phyloP scores from a whole-genome alignment of 2,797 vertebrate species.

The Gymnothorax javanicus region DNA sequence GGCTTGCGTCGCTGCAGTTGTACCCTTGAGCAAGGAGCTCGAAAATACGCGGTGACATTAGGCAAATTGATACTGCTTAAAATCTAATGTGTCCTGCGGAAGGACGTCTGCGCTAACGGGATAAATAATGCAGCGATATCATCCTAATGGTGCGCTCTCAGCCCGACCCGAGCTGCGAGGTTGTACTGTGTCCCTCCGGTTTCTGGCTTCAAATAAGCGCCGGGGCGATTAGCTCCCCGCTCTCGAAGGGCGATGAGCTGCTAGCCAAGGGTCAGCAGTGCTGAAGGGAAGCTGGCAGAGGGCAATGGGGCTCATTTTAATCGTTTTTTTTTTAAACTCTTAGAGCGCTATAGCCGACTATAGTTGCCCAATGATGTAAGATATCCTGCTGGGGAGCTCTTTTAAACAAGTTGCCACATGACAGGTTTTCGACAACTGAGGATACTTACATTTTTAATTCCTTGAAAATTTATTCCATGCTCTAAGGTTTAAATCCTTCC shows the following conservation, averaged over 20 bases:
- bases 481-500: no score
- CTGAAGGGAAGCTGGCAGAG: constrained; percentile 35
- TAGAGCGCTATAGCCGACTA: no score
- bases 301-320: not conserved
- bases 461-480: no score
- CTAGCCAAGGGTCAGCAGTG: constrained; percentile 36
- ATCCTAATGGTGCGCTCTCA: not conserved
- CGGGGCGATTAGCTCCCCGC: not conserved
- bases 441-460: no score
- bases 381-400: no score
- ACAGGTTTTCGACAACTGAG: no score
- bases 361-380: no score
- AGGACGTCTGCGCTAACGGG: not conserved
- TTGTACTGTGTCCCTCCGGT: not conserved
- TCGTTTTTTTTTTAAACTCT: no score
- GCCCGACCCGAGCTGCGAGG: not conserved
- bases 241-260: not conserved
- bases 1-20: not conserved
- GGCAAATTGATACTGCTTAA: not conserved
- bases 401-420: no score
- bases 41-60: not conserved
- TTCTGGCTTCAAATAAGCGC: constrained; percentile 4
- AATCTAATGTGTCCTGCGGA: not conserved
- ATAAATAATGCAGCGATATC: not conserved
- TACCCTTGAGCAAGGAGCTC: not conserved